Evolutionary conservation across 2,888 invertebrate genomes (phyloP), one percentile per base, ranked within the genome.

Genomic region (Tanypteryx hageni): DNA sequence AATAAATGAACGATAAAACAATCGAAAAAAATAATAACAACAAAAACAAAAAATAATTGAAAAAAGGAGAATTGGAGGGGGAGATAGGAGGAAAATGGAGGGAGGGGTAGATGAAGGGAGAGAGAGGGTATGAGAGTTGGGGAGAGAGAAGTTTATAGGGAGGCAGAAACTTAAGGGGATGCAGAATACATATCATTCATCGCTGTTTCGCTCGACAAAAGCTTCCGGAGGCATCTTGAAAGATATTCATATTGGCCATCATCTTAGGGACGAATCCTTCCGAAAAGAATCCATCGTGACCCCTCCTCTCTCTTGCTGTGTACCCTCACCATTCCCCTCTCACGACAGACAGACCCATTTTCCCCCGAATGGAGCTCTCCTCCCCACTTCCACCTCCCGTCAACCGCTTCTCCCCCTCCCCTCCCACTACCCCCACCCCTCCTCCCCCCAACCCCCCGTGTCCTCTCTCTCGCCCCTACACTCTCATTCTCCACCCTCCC

Each of bases 101-200:
- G 64, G 89, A 58, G 89, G 59, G 44, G 61, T 89, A 61, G 61
- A 64, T 44, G 59, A 31, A 56, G 83, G 18, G n/a, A 27, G 82
- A 82, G 82, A 82, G 13, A 7, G 16, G 31, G 83, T n/a, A n/a
- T n/a, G n/a, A n/a, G 83, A 83, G 83, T 27, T 16, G 27, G 13
- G 83, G 56, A 10, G 31, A 61, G 61, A 31, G 18, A 64, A 31
- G 89, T 14, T 82, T 22, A 9, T 16, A 61, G 16, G 18, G n/a
- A n/a, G n/a, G n/a, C n/a, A n/a, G n/a, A n/a, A n/a, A n/a, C n/a
- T n/a, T n/a, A 27, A 22, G 83, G 56, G 83, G 56, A 58, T 61
- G 89, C 31, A 89, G 89, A 89, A 89, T 89, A 44, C 61, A 89
- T 89, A 89, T 89, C 89, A 89, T 89, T 89, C 89, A 89, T 89